Evolutionary conservation across 2,888 invertebrate genomes (phyloP), one percentile per base, ranked within the genome.

Genomic region (Punctoribates punctum): DNA sequence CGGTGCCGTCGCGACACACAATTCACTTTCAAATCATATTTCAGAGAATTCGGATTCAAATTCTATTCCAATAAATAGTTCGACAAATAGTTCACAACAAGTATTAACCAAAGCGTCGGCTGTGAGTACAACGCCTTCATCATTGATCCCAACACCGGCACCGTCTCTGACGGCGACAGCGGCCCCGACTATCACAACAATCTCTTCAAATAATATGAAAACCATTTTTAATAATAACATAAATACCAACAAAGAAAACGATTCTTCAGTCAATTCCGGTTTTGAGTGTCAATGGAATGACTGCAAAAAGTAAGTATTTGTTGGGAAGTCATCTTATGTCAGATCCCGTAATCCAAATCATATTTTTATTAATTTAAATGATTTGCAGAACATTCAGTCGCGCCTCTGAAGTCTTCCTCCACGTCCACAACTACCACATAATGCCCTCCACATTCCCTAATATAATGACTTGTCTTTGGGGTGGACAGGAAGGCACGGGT

Each of bases 391-490:
- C 81, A 75, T 85, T 85, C 82, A 81, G 82, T 73, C 82, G 81
- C 76, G 80, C 83, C 17, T 81, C 81, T 75, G 80, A 81, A 73
- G 92, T 96, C 77, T 94, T 92, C 84, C 86, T 90, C 82, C 97
- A 97, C 85, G 93, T 91, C 3, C 93, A 93, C 80, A 89, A 90
- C 74, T 87, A 88, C 0, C 96, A 97, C 85, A 79, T 81, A 76
- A 73, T 78, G 42, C 23, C 70, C 13, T 15, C 57, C 20, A 46
- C 67, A 27, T 38, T 27, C 57, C 67, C 80, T 27, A 89, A 89
- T 42, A 93, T 94, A 83, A 90, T 92, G 79, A 88, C 91, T 23
- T 97, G 97, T 83, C 87, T 91, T 83, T 97, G 97, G 97, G 78
- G 78, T 5, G 78, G 77, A 27, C 60, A 34, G 13, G 79, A 77